phyloP scores from a whole-genome alignment of 2,113 vertebrate genomes.

The Hirundichthys speculiger region DNA sequence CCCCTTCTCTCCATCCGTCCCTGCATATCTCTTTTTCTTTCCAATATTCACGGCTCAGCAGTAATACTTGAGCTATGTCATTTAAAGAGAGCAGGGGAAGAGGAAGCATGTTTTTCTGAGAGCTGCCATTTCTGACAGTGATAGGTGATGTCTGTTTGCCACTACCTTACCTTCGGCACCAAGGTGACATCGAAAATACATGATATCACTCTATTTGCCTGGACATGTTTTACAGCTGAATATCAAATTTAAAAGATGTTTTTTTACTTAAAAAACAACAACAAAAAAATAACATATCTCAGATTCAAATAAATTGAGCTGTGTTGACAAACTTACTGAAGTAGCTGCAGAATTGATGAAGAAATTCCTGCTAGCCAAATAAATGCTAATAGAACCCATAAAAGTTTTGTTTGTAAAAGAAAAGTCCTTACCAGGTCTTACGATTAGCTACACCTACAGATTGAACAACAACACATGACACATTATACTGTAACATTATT shows the following conservation, averaged over 20 bases:
- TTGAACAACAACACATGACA: too few relatives aligned
- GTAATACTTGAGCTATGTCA: constrained; percentile 47
- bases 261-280: too few relatives aligned
- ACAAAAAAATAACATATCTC: constrained; percentile 15
- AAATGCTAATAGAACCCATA: neutral
- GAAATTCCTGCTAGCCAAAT: neutral
- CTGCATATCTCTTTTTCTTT: constrained; percentile 29
- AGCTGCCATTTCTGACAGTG: constrained; percentile 76
- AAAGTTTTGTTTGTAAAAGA: neutral
- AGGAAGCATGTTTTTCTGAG: constrained; percentile 64
- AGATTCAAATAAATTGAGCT: constrained; percentile 35
- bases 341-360: neutral
- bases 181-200: constrained; percentile 78
- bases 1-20: constrained; percentile 29
- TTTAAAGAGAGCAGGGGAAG: constrained; percentile 36
- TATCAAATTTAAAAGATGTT: constrained; percentile 56
- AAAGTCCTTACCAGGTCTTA: neutral
- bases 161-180: constrained; percentile 70
- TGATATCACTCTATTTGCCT: constrained; percentile 59
- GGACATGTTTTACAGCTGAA: constrained; percentile 60
- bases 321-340: constrained; percentile 26
- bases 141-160: constrained; percentile 72
- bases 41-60: constrained; percentile 37
- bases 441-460: too few relatives aligned
- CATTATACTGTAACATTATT: too few relatives aligned